phyloP scores from a whole-genome alignment of 53 echinoderm and acorn worm species.

The Mesocentrotus franciscanus region DNA sequence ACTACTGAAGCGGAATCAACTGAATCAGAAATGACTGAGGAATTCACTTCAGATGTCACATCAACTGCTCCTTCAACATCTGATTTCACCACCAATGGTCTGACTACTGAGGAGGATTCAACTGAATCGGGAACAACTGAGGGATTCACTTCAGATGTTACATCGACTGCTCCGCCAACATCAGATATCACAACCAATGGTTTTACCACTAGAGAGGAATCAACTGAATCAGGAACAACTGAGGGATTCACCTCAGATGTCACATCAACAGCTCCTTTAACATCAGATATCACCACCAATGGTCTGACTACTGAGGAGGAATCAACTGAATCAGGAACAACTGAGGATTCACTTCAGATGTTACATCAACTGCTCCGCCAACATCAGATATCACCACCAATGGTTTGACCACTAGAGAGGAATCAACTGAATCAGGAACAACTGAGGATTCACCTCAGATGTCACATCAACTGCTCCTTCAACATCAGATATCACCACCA shows the following conservation, averaged over 20 bases:
- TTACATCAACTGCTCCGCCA: not conserved
- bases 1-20: not conserved
- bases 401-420: not conserved
- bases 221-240: not conserved
- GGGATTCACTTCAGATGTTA: not conserved
- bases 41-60: not conserved
- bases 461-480: not conserved
- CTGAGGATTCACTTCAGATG: not conserved
- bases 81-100: not conserved
- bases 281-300: too few species aligned
- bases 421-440: not conserved
- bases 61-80: not conserved
- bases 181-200: not conserved
- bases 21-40: not conserved
- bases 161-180: not conserved
- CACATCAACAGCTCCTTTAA: too few species aligned
- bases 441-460: too few species aligned
- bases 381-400: not conserved
- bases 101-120: not conserved
- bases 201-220: not conserved
- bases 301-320: too few species aligned
- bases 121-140: constrained; percentile 4
- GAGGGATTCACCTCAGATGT: not conserved
- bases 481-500: not conserved
- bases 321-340: not conserved